Percentiles rank a stretch among this genome's conserved stretches.
Evolutionary conservation across 2,113 vertebrate species (phyloP).

Genomic region (Egretta garzetta): DNA sequence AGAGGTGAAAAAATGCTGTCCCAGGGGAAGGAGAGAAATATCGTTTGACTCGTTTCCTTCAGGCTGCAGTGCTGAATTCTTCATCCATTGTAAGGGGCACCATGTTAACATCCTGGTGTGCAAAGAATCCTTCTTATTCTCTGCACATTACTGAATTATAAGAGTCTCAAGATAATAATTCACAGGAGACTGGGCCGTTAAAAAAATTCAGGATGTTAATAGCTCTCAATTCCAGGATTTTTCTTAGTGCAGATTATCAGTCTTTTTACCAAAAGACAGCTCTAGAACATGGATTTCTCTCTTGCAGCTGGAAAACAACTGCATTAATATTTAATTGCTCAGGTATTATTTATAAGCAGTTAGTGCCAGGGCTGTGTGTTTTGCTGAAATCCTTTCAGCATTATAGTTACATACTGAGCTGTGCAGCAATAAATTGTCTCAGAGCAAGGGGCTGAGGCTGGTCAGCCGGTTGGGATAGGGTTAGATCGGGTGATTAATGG

Average conservation of each 20-base stretch:
- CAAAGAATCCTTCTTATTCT: neutral
- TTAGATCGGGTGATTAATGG: neutral
- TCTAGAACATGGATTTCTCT: neutral
- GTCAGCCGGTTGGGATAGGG: neutral
- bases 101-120: neutral
- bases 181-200: neutral
- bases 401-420: neutral
- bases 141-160: neutral
- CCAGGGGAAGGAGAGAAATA: neutral
- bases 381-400: neutral
- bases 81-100: neutral
- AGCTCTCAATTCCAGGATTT: neutral
- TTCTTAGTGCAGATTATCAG: neutral
- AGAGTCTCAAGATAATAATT: neutral
- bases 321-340: constrained; percentile 4
- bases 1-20: neutral
- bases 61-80: neutral
- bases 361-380: neutral
- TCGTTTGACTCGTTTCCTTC: neutral
- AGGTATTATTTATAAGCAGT: constrained; percentile 27
- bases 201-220: neutral
- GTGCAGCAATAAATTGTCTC: neutral
- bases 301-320: neutral
- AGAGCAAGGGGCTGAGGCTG: neutral
- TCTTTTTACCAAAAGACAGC: neutral